These are phyloP conservation scores for Vombatus ursinus DNA, from an alignment of 2,113 vertebrate species.

Conservation along the genomic window DNA sequence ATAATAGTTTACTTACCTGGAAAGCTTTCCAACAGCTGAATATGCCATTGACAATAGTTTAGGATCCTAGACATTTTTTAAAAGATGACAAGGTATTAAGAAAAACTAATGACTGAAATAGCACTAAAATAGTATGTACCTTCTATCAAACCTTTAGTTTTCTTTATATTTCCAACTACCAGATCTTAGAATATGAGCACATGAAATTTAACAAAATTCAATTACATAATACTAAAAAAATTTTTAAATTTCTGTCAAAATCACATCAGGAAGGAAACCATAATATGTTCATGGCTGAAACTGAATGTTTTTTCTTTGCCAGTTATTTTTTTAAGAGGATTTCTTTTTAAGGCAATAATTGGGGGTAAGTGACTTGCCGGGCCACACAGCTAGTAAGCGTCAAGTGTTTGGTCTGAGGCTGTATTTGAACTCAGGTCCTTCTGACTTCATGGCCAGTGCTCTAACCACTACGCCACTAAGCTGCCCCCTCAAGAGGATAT, in stretches of 20 bases:
- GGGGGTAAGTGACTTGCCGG: too few species aligned
- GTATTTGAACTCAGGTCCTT: too few species aligned
- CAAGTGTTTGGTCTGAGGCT: too few species aligned
- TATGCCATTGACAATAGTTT: constrained; percentile 97
- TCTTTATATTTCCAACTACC: constrained; percentile 32
- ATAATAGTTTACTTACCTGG: constrained; percentile 88
- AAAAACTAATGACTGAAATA: constrained; percentile 38
- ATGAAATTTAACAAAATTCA: background rate
- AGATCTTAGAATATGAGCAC: constrained; percentile 28
- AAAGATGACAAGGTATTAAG: constrained; percentile 2
- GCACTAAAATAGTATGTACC: constrained; percentile 53
- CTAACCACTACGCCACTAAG: too few species aligned
- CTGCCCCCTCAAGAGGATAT: too few species aligned
- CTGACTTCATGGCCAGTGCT: too few species aligned
- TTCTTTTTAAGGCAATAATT: too few species aligned
- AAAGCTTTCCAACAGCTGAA: constrained; percentile 97
- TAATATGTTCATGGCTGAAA: background rate
- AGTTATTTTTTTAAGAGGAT: constrained; percentile 16
- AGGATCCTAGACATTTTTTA: constrained; percentile 89
- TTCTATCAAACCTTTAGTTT: constrained; percentile 33
- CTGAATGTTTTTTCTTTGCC: constrained; percentile 15
- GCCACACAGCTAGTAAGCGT: too few species aligned
- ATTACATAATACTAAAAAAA: background rate
- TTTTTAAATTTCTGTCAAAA: background rate
- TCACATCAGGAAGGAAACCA: constrained; percentile 38